A percentile compares a stretch with the other conserved stretches of the same genome.
Evolutionary conservation across 2,797 vertebrate genomes (phyloP).

Genomic region (Micromesistius poutassou): DNA sequence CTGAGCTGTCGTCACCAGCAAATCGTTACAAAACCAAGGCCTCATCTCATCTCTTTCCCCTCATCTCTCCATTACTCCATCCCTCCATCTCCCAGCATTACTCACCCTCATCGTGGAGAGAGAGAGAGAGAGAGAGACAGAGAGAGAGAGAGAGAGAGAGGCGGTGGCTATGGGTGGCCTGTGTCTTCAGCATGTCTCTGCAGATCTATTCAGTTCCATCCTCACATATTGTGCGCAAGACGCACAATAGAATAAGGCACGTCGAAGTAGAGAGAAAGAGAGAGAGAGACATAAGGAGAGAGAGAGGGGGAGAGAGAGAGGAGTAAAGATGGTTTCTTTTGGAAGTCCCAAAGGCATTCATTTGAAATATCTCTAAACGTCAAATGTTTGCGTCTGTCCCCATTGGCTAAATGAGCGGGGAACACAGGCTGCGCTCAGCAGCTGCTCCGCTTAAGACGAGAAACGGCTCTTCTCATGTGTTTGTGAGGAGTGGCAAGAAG

Average conservation of each 20-base stretch:
- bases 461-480: too few species aligned
- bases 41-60: not conserved
- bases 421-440: not conserved
- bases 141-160: conserved; percentile 1
- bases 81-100: conserved; percentile 47
- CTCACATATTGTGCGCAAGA: too few species aligned
- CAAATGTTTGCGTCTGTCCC: not conserved
- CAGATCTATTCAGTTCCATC: too few species aligned
- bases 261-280: too few species aligned
- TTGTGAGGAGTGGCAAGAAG: too few species aligned
- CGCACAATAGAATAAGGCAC: too few species aligned
- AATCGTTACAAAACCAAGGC: conserved; percentile 64
- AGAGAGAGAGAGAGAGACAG: conserved; percentile 1
- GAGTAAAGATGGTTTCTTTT: not conserved
- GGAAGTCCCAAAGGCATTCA: not conserved
- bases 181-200: too few species aligned
- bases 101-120: conserved; percentile 44
- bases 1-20: conserved; percentile 51
- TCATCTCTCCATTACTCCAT: conserved; percentile 31
- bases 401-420: not conserved
- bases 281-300: too few species aligned
- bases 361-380: not conserved
- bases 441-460: not conserved
- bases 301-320: too few species aligned
- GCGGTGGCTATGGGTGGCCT: too few species aligned